Evolutionary conservation across 1,140 invertebrate genomes (phyloP).

Genomic region (Bombus sibiricus): DNA sequence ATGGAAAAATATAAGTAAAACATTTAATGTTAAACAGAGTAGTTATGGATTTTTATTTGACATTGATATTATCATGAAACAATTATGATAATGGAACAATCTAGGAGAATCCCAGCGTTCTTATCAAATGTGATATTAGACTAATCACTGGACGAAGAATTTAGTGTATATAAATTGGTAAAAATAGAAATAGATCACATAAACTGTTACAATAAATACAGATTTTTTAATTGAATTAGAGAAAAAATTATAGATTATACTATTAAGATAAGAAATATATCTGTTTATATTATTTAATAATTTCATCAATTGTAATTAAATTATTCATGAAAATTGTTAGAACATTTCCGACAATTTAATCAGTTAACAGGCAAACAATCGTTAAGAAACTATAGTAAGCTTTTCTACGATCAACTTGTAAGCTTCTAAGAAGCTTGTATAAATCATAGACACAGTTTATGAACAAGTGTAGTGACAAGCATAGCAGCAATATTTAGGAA

Average conservation of each 20-base stretch:
- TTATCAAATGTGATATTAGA: background rate
- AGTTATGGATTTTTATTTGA: background rate
- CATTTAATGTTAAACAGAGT: background rate
- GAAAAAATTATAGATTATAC: background rate
- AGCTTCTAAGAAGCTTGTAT: background rate
- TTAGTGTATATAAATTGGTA: background rate
- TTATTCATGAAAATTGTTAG: background rate
- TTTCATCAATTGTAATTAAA: too few relatives aligned
- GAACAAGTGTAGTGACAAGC: background rate
- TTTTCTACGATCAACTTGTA: background rate
- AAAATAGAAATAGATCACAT: background rate
- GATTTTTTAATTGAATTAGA: too few relatives aligned
- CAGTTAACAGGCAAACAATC: background rate
- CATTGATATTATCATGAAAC: background rate
- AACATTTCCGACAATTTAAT: background rate
- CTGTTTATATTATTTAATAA: background rate
- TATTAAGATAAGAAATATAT: background rate
- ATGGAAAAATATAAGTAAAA: background rate
- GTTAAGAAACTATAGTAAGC: background rate
- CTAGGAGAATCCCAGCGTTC: background rate
- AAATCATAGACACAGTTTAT: background rate
- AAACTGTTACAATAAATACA: background rate
- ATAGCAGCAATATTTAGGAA: background rate
- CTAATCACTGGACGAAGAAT: too few relatives aligned
- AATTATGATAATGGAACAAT: background rate